Percentiles rank a stretch among this genome's conserved stretches.
Conservation (phyloP, 2,113 vertebrate species). For the Andinoacara biseriatus region DNA sequence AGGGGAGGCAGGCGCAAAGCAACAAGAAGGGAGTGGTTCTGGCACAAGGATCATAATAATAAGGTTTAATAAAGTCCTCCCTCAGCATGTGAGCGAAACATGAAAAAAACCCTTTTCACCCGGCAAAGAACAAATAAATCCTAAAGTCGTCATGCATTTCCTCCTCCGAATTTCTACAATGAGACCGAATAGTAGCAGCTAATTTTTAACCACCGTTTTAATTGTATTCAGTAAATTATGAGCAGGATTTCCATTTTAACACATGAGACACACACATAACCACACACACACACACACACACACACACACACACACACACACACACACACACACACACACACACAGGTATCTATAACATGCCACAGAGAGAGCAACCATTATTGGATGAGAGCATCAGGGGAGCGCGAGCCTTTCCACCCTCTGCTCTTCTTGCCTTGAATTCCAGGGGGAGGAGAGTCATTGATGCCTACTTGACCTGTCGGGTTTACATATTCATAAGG, state of each 20-base stretch:
- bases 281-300: neutral
- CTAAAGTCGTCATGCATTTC: constrained; percentile 9
- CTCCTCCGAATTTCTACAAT: constrained; percentile 77
- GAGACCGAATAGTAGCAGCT: constrained; percentile 52
- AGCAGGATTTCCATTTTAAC: constrained; percentile 41
- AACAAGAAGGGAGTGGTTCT: constrained; percentile 59
- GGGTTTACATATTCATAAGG: constrained; percentile 78
- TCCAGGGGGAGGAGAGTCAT: constrained; percentile 53
- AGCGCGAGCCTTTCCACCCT: constrained; percentile 21
- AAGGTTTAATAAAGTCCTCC: constrained; percentile 38
- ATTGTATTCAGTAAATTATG: constrained; percentile 75
- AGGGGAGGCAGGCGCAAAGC: neutral
- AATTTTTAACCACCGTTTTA: constrained; percentile 68
- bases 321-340: neutral
- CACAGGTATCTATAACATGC: constrained; percentile 24
- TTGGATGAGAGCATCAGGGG: constrained; percentile 61
- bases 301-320: neutral
- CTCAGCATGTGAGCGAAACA: constrained; percentile 46
- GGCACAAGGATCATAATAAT: constrained; percentile 38
- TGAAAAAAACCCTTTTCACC: constrained; percentile 20
- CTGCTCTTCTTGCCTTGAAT: constrained; percentile 45
- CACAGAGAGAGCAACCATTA: constrained; percentile 60
- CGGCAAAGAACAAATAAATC: constrained; percentile 4
- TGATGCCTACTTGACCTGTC: constrained; percentile 75
- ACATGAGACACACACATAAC: neutral